These are phyloP conservation scores for Rutilus rutilus DNA, from an alignment of 2,113 vertebrate species.

Conservation along the genomic window DNA sequence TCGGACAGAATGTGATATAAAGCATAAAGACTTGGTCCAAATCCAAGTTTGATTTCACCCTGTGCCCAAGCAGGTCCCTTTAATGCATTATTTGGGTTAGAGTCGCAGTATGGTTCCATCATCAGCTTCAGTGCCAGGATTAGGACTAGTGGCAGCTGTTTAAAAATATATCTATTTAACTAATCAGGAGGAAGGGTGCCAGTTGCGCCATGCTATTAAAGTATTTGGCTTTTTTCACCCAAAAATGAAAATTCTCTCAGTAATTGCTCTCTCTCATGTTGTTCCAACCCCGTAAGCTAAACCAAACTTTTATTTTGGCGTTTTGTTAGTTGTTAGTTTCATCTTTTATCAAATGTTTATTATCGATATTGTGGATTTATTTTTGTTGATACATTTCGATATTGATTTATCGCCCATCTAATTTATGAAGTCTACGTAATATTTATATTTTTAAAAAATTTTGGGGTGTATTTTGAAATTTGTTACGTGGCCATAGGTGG, in stretches of 20 bases:
- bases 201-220: neutral
- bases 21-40: neutral
- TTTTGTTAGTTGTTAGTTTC: too few species aligned
- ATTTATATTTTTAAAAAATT: neutral
- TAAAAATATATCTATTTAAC: neutral
- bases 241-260: too few species aligned
- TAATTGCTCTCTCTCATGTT: too few species aligned
- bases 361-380: neutral
- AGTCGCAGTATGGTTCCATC: neutral
- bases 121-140: neutral
- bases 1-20: too few species aligned
- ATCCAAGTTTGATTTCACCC: neutral
- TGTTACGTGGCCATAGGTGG: neutral
- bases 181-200: neutral
- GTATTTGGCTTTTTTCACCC: neutral
- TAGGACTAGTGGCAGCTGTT: neutral
- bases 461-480: neutral
- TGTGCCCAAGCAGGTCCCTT: neutral
- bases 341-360: neutral
- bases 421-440: neutral
- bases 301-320: neutral
- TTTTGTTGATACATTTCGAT: neutral
- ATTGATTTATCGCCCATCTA: neutral
- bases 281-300: neutral
- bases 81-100: neutral